Percentiles rank a stretch among this genome's conserved stretches.
Evolutionary conservation across 2,113 vertebrate genomes (phyloP).

Genomic region (Piaya cayana): DNA sequence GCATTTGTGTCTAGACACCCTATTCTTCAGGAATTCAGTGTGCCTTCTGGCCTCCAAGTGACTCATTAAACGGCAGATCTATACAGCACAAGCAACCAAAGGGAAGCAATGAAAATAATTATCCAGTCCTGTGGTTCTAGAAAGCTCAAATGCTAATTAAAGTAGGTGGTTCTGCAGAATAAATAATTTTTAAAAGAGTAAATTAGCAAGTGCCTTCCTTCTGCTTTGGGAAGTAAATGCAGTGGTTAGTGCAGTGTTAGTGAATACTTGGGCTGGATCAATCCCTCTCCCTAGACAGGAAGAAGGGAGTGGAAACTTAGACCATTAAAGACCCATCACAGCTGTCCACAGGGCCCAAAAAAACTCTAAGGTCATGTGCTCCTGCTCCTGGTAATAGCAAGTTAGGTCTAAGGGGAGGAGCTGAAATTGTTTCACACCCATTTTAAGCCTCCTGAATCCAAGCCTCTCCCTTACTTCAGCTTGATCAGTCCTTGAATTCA

Average conservation of each 20-base stretch:
- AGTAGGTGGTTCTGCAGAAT: conserved; percentile 53
- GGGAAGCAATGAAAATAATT: conserved; percentile 70
- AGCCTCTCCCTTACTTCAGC: background rate
- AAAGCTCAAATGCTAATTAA: conserved; percentile 74
- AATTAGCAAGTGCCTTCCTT: conserved; percentile 18
- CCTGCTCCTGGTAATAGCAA: background rate
- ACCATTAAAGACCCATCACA: background rate
- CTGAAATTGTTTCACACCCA: background rate
- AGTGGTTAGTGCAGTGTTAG: background rate
- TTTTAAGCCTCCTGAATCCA: background rate
- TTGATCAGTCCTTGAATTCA: background rate
- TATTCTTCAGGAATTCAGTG: conserved; percentile 60
- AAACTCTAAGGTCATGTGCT: background rate
- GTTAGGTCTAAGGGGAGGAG: background rate
- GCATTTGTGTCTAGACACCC: conserved; percentile 64
- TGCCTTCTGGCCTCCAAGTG: conserved; percentile 59
- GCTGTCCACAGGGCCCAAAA: background rate
- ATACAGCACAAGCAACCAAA: conserved; percentile 61
- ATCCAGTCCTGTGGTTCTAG: conserved; percentile 66
- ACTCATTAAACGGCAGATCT: conserved; percentile 75
- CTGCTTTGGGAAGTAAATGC: conserved; percentile 39
- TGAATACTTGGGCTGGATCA: background rate
- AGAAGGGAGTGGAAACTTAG: background rate
- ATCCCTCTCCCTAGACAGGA: background rate
- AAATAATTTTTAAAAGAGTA: conserved; percentile 4